These are phyloP conservation scores for Atlantisia rogersi DNA, from an alignment of 2,113 vertebrate genomes.

Conservation along the genomic window DNA sequence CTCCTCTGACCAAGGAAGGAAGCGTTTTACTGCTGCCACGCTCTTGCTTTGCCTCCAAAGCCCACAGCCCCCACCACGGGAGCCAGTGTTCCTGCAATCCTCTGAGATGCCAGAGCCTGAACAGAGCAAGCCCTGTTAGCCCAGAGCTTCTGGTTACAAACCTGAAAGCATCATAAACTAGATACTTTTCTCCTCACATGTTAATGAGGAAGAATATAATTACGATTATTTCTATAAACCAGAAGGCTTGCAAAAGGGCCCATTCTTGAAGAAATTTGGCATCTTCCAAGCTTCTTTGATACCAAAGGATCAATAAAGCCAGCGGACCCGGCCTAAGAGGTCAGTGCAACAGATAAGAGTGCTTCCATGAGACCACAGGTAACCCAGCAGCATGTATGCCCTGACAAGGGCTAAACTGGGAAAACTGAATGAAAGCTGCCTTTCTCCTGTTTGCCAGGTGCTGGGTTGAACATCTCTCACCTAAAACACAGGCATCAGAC, in stretches of 20 bases:
- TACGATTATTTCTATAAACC: not conserved
- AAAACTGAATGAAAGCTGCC: not conserved
- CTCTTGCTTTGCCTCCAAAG: not conserved
- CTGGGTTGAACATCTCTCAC: not conserved
- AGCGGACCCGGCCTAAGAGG: not conserved
- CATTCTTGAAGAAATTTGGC: not conserved
- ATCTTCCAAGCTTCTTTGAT: not conserved
- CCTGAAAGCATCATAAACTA: not conserved
- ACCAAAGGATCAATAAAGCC: not conserved
- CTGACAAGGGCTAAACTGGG: not conserved
- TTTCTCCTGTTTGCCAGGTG: not conserved
- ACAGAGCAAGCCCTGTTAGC: not conserved
- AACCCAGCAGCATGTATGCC: not conserved
- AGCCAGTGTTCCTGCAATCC: accelerated
- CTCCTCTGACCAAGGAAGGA: not conserved
- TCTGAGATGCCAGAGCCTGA: accelerated
- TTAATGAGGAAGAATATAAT: not conserved
- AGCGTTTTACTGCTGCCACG: not conserved
- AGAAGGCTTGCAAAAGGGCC: not conserved
- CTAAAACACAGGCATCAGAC: not conserved
- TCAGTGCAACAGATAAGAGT: not conserved
- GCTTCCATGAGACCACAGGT: not conserved
- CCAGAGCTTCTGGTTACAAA: not conserved
- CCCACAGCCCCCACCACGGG: accelerated
- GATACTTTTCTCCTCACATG: not conserved